Conservation (phyloP, 2,113 vertebrate genomes). For the Notechis scutatus region DNA sequence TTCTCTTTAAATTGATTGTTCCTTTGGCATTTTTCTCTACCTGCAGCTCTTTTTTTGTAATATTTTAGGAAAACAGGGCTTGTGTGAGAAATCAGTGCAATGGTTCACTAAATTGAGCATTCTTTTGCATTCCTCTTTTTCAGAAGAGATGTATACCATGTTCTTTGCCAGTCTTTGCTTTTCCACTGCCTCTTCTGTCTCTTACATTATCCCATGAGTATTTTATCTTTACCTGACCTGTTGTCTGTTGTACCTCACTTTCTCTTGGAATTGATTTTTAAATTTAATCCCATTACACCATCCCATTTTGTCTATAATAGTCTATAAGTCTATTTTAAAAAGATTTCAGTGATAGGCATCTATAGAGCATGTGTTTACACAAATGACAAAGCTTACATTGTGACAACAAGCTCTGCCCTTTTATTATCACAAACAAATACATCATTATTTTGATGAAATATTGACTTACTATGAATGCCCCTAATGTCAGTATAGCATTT, state of each 20-base stretch:
- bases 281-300: neutral
- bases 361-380: neutral
- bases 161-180: neutral
- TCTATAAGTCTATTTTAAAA: neutral
- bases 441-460: neutral
- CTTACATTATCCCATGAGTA: neutral
- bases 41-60: neutral
- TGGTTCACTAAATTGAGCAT: neutral
- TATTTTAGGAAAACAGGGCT: neutral
- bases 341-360: neutral
- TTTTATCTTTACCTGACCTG: neutral
- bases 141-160: neutral
- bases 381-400: neutral
- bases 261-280: neutral
- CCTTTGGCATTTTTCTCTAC: neutral
- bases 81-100: neutral
- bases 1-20: neutral
- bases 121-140: neutral
- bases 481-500: neutral
- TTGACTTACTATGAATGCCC: neutral
- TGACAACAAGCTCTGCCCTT: neutral
- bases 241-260: neutral
- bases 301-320: neutral
- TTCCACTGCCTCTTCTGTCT: neutral
- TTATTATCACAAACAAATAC: neutral